These are phyloP conservation scores for Jaculus jaculus DNA, from an alignment of 2,113 vertebrate genomes.

Conservation along the genomic window DNA sequence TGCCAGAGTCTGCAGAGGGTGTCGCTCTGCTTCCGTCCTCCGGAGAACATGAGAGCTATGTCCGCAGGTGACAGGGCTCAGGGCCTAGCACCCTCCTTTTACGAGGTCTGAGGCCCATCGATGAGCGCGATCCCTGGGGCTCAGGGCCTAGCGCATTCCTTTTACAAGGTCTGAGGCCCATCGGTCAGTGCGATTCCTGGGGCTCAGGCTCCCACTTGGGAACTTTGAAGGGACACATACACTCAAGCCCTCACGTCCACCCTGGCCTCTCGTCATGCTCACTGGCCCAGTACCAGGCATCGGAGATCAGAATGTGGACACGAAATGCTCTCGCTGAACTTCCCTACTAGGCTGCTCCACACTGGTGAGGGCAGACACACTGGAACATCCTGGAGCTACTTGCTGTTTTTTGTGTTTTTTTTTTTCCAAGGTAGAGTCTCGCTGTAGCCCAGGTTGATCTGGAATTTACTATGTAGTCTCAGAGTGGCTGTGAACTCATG, in stretches of 20 bases:
- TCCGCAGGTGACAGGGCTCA: background rate
- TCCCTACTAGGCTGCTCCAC: no score
- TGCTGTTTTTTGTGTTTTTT: no score
- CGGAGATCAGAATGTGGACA: background rate
- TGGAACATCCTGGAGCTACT: no score
- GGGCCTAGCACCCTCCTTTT: background rate
- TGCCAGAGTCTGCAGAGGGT: background rate
- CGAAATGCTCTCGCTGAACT: accelerated
- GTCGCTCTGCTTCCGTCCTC: background rate
- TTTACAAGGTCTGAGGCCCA: background rate
- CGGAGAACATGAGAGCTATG: background rate
- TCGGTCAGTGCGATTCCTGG: no score
- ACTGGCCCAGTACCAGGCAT: accelerated
- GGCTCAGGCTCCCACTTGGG: background rate
- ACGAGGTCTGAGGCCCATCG: background rate
- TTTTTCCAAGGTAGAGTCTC: no score
- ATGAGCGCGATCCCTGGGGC: no score
- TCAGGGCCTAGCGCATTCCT: background rate
- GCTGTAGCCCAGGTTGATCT: no score
- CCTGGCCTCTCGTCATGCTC: background rate
- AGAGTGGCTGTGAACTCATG: no score
- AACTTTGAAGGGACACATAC: background rate
- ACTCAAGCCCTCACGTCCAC: background rate
- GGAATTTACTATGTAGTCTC: no score
- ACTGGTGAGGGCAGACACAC: background rate